These are phyloP conservation scores for Crossaster papposus DNA, from an alignment of 53 echinoderm and acorn worm genomes.

Conservation along the genomic window DNA sequence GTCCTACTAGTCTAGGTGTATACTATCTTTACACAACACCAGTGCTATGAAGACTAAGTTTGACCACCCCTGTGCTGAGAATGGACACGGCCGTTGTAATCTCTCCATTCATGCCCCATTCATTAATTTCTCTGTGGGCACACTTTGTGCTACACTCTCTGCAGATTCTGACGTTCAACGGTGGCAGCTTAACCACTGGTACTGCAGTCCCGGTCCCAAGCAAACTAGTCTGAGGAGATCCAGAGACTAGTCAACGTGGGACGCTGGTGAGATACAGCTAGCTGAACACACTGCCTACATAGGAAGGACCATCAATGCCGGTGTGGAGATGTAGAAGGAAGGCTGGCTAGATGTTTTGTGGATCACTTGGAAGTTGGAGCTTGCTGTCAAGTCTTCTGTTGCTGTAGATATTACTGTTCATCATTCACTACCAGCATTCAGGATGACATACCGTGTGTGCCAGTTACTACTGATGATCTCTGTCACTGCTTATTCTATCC, in stretches of 20 bases:
- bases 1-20: too few relatives aligned
- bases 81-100: slow-evolving; percentile 54
- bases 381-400: not conserved
- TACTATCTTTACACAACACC: not conserved
- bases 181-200: not conserved
- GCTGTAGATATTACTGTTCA: not conserved
- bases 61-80: slow-evolving; percentile 37
- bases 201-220: too few relatives aligned
- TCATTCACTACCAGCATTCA: slow-evolving; percentile 13
- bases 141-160: slow-evolving; percentile 54
- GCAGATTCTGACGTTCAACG: slow-evolving; percentile 25
- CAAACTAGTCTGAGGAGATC: slow-evolving; percentile 15
- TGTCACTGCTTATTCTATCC: slow-evolving; percentile 1
- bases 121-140: slow-evolving; percentile 55
- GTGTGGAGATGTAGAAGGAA: not conserved
- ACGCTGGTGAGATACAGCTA: not conserved
- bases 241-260: not conserved
- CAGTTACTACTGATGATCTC: slow-evolving; percentile 29
- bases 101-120: slow-evolving; percentile 48
- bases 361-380: not conserved
- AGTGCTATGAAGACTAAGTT: not conserved
- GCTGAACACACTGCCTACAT: not conserved
- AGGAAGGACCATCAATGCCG: not conserved
- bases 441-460: slow-evolving; percentile 48
- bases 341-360: not conserved